These are phyloP conservation scores for Noctua fimbriata DNA, from an alignment of 2,888 invertebrate species.

Conservation along the genomic window DNA sequence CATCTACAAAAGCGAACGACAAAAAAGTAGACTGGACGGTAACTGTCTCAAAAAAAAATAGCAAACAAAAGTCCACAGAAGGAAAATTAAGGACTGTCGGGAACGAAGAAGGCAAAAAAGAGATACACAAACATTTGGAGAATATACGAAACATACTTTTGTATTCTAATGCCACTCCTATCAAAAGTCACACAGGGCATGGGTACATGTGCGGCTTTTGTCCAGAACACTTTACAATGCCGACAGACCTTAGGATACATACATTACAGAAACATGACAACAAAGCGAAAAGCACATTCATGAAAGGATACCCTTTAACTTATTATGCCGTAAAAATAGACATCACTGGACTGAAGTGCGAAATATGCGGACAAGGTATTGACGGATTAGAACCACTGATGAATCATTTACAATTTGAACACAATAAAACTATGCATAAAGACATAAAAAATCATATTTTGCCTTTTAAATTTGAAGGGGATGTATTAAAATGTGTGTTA, in stretches of 20 bases:
- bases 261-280: conserved; percentile 70
- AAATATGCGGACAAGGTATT: conserved; percentile 45
- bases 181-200: conserved; percentile 71
- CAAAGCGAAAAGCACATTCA: conserved; percentile 65
- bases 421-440: conserved; percentile 44
- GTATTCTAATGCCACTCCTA: conserved; percentile 80
- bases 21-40: conserved; percentile 51
- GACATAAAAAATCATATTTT: conserved; percentile 63
- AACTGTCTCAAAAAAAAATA: conserved; percentile 42
- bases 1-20: conserved; percentile 25
- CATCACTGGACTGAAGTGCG: conserved; percentile 56
- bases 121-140: conserved; percentile 55
- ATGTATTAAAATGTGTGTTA: conserved; percentile 44
- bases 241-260: conserved; percentile 77
- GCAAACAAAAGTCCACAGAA: neutral
- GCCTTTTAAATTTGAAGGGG: conserved; percentile 59
- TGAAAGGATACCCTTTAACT: conserved; percentile 67
- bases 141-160: conserved; percentile 75
- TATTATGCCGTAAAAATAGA: conserved; percentile 59
- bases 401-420: conserved; percentile 46
- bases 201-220: conserved; percentile 80
- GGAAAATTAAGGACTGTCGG: neutral
- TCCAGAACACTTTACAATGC: conserved; percentile 64
- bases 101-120: conserved; percentile 19
- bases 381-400: conserved; percentile 45